Percentiles rank a stretch among this genome's conserved stretches.
Evolutionary conservation across 2,888 invertebrate genomes (phyloP).

Genomic region (Oxytorus armatus): DNA sequence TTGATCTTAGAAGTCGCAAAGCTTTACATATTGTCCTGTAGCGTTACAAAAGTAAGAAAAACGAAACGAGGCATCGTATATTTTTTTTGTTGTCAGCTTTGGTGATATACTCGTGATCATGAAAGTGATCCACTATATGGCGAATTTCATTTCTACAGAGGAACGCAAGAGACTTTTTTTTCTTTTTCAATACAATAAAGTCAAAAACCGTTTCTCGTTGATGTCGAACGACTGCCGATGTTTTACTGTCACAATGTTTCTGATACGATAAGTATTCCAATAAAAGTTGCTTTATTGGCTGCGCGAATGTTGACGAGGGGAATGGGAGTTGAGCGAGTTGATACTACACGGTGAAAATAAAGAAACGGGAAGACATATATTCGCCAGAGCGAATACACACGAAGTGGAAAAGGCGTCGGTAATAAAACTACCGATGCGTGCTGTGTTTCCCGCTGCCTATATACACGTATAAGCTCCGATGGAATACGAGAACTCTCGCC

Average conservation of each 20-base stretch:
- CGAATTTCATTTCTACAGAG: background rate
- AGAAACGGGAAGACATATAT: constrained; percentile 68
- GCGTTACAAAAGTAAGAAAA: background rate
- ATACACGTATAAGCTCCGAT: constrained; percentile 26
- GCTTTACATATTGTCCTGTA: background rate
- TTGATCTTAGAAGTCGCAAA: too few species aligned
- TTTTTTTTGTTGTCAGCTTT: background rate
- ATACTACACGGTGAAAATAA: constrained; percentile 8
- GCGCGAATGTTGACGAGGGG: constrained; percentile 54
- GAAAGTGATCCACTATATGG: constrained; percentile 7
- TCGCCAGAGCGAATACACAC: constrained; percentile 67
- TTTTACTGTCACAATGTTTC: constrained; percentile 73
- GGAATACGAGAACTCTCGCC: constrained; percentile 69
- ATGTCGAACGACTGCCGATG: constrained; percentile 47
- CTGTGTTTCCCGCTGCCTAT: constrained; percentile 27
- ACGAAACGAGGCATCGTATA: background rate
- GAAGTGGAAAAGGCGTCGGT: constrained; percentile 63
- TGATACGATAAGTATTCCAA: constrained; percentile 75
- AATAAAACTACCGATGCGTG: constrained; percentile 71
- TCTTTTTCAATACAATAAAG: too few species aligned
- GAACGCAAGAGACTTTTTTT: constrained; percentile 35
- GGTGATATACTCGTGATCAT: constrained; percentile 6
- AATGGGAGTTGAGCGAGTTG: background rate
- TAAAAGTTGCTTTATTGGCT: constrained; percentile 76
- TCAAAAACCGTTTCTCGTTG: constrained; percentile 67